Base-by-base conservation (phyloP, 2,797 vertebrate species). In the Squalus acanthias region DNA sequence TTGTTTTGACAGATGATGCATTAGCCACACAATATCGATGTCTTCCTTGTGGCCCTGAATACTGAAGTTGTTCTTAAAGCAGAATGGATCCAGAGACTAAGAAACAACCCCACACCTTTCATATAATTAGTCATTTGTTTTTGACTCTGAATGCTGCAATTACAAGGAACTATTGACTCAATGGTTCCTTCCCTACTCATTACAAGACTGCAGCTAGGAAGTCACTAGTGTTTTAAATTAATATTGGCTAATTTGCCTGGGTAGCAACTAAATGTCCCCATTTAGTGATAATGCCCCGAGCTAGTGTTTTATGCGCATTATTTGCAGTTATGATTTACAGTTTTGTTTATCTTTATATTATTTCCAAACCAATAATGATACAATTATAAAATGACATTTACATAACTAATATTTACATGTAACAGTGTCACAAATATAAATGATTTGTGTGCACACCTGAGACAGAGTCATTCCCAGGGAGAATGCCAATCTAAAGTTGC, bases 401-500 rank as follows among this genome's bases (percentile, higher is more conserved):
- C 8, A 69, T 20, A 46, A 94, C 63, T 24, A 94, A 69, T 94
- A 94, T 69, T 94, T 94, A 94, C 33, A 67, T 22, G 63, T 39
- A 94, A 46, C 15, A 39, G 22, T 39, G 57, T 46, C 92, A 94
- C 63, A 69, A 39, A 94, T 69, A 67, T 46, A 69, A 60, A 89
- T 89, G 87, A 89, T 89, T 89, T 89, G 87, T 60, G 87, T 57
- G 53, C 87, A 57, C 87, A 89, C 53, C 87, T 87, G 87, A 89
- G 87, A 89, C 87, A 33, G 4, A 94, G 69, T 69, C n/a, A 69
- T 39, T 94, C 65, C 92, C 17, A 92, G 7, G 5, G n/a, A 69
- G 92, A 94, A 94, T 69, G 20, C 22, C 39, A 89, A 89, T 89
- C 50, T 89, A 60, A 67, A 20, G 63, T 69, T 89, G 87, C 29